Base-by-base conservation (phyloP, 2,113 vertebrate genomes). In the Myotis yumanensis region DNA sequence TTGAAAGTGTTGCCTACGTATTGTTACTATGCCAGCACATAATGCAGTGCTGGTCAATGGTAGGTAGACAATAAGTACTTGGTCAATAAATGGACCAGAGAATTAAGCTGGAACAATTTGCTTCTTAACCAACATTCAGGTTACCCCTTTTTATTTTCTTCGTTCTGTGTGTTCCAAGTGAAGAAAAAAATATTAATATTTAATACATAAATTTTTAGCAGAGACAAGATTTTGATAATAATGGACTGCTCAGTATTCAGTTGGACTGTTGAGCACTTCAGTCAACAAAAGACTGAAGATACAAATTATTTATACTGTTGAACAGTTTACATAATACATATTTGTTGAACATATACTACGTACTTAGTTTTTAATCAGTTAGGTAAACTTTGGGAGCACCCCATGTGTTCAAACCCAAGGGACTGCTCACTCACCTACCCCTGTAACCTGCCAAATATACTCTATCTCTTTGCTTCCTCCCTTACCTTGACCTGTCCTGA, bases 261-360 rank as follows among this genome's bases (percentile, higher is more conserved):
- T 64, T 90, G 48, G 40, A 35, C n/a, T 66, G 5, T 59, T 62
- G n/a, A 95, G 40, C 11, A 75, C 40, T 68, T 80, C 17, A 85
- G 75, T 81, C 77, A 88, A 71, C 51, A 71, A 57, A 85, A 87
- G 54, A 46, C 11, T 4, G 18, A 66, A 17, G 30, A 12, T 77
- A 10, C 11, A 90, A 85, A 76, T 91, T 92, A 93, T 54, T 92
- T 92, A 48, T 43, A 71, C 76, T 88, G 30, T 81, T 76, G 32
- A 88, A 68, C 1, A 59, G 18, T 76, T 76, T 76, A 71, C 43
- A 28, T 66, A 84, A 80, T 62, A 91, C 69, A 57, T 72, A 68
- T 79, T 68, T 85, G 35, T 86, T 48, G 77, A 68, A 64, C n/a
- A 64, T 89, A 46, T 16, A 64, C 23, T 64, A 0, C 57, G 11